phyloP scores from a whole-genome alignment of 2,113 vertebrate genomes.

The Urocitellus parryii region DNA sequence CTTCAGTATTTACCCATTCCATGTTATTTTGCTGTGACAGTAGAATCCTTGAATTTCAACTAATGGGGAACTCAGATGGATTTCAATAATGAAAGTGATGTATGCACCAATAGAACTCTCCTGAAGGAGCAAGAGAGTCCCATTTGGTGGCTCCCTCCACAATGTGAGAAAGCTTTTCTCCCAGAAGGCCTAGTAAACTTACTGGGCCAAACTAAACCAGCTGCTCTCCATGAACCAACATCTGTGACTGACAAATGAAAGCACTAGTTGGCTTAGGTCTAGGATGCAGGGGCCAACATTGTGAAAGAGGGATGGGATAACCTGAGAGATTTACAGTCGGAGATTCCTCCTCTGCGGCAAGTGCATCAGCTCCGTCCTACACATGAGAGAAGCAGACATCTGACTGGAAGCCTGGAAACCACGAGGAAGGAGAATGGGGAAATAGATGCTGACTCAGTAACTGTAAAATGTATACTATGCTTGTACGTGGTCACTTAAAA shows the following conservation, averaged over 20 bases:
- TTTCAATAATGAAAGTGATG: not conserved
- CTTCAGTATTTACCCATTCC: not conserved
- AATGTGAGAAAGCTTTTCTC: slow-evolving; percentile 9
- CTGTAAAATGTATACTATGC: not conserved
- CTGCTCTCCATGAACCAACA: not conserved
- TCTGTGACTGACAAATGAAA: not conserved
- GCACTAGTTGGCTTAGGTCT: not conserved
- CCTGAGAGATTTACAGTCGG: not conserved
- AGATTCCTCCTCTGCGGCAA: not conserved
- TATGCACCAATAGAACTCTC: not conserved
- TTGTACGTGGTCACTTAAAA: slow-evolving; percentile 4
- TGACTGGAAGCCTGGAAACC: not conserved
- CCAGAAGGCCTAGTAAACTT: not conserved
- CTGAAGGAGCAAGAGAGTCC: not conserved
- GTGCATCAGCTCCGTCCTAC: not conserved
- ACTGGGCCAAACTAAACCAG: not conserved
- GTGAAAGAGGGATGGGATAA: not conserved
- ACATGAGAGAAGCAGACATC: not conserved
- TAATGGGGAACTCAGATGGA: slow-evolving; percentile 10
- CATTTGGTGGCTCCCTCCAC: not conserved
- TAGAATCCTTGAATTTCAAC: slow-evolving; percentile 34
- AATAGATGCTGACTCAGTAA: not conserved
- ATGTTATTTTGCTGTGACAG: slow-evolving; percentile 23
- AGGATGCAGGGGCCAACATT: not conserved
- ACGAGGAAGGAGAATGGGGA: not conserved